Base-by-base conservation (phyloP, 1,140 invertebrate species). In the Cydia splendana region DNA sequence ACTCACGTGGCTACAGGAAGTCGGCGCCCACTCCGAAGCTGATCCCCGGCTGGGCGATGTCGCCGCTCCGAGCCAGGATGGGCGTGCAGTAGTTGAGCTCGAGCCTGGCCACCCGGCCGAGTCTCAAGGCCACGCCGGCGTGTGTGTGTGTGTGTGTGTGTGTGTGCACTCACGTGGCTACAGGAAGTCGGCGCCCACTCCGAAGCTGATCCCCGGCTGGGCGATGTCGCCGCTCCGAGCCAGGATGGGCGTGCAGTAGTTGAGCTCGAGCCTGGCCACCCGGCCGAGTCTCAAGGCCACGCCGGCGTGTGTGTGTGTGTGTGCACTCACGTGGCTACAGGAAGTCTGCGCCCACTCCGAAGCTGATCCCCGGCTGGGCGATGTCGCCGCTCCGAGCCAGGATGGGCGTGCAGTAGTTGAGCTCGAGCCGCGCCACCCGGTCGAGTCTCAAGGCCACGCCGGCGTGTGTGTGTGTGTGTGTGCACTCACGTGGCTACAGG, bases 231-330 rank as follows among this genome's bases (percentile, higher is more conserved):
- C 95, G 48, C 94, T 93, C 45, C 91, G 88, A 75, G 93, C 92
- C 51, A 88, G 87, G 94, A 74, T 95, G 95, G 51, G 94, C 93
- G 48, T 91, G 88, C 75, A 93, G 91, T 98, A 98, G 93, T 98
- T 98, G 9, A 98, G 93, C 94, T 98, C 98, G 18, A 98, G 89
- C 76, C 97, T 93, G 15, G 97, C 97, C 65, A 96, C 94, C 67
- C 96, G 94, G 4, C 96, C 97, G 13, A 98, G 85, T 79, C 96
- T 94, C 79, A 98, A 92, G 4, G 96, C 96, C n/a, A 98, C 89
- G 38, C 97, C 97, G 24, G 95, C 87, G 53, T 96, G 85, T 28
- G 97, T 97, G 74, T 96, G 87, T 88, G 96, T 96, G 91, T 98
- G 98, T 42, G 38, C 38, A 42, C 38, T 42, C 30, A 30, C 30